Percentiles rank a stretch among this genome's conserved stretches.
Conservation (phyloP, 2,113 vertebrate species). For the Dipodomys merriami region DNA sequence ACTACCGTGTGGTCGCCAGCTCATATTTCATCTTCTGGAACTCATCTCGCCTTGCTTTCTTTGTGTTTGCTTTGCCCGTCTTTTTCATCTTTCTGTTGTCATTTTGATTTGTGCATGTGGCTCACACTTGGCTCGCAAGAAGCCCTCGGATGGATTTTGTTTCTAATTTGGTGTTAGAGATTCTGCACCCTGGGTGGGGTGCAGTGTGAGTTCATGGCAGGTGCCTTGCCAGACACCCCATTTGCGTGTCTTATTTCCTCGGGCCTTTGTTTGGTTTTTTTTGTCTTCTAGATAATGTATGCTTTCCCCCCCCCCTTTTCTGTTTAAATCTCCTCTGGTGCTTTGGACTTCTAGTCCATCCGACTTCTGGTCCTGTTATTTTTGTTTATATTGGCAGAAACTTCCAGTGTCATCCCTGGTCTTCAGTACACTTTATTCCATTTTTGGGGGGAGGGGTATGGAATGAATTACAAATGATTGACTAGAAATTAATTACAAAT, state of each 20-base stretch:
- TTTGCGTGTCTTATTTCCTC: not conserved
- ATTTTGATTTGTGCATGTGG: not conserved
- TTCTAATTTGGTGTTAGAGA: not conserved
- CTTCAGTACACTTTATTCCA: not conserved
- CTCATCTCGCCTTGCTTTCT: not conserved
- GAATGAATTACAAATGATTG: not conserved
- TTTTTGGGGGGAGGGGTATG: not conserved
- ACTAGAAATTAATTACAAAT: not conserved
- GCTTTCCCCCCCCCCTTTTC: not conserved
- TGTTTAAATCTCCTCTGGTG: not conserved
- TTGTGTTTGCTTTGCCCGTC: not conserved
- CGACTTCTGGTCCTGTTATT: not conserved
- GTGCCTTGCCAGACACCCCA: fast-evolving
- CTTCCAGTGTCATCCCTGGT: not conserved
- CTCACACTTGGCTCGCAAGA: not conserved
- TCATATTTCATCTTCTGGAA: not conserved
- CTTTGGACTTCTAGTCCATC: not conserved
- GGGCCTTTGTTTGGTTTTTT: not conserved
- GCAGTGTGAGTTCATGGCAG: too few relatives aligned
- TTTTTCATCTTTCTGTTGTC: not conserved
- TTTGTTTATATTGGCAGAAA: slow-evolving; percentile 30
- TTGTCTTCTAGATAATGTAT: too few relatives aligned
- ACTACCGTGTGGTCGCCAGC: too few relatives aligned
- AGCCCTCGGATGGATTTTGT: not conserved
- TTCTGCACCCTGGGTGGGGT: not conserved